Evolutionary conservation across 2,888 invertebrate species (phyloP).

Genomic region (Ormia ochracea): DNA sequence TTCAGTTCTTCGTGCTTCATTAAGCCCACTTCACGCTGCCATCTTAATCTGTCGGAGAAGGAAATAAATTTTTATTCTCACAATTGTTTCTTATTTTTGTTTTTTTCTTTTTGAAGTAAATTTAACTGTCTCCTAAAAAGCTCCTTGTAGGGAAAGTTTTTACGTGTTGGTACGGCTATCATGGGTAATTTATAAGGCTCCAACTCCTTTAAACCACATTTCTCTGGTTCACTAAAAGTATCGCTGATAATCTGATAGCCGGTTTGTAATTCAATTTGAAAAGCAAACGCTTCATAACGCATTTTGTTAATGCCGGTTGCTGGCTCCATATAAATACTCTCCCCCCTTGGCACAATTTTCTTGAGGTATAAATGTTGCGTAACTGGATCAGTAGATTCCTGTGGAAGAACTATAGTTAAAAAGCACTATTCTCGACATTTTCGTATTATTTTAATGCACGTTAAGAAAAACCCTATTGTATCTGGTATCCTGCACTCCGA

Average conservation of each 20-base stretch:
- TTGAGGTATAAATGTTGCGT: slow-evolving; percentile 78
- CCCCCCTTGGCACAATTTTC: slow-evolving; percentile 79
- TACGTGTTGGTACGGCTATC: slow-evolving; percentile 79
- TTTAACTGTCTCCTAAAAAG: slow-evolving; percentile 77
- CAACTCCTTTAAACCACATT: slow-evolving; percentile 80
- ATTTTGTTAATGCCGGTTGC: slow-evolving; percentile 79
- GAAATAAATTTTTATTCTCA: background rate
- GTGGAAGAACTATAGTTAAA: background rate
- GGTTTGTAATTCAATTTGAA: slow-evolving; percentile 80
- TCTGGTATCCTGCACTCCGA: slow-evolving; percentile 80
- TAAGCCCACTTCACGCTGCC: slow-evolving; percentile 81
- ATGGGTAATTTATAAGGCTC: slow-evolving; percentile 80
- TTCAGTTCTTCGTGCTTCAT: slow-evolving; percentile 78
- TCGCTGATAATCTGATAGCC: slow-evolving; percentile 81
- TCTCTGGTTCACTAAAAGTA: slow-evolving; percentile 81
- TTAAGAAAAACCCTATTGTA: slow-evolving; percentile 81
- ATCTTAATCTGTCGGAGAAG: slow-evolving; percentile 77
- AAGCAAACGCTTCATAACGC: slow-evolving; percentile 79
- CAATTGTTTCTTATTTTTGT: no score
- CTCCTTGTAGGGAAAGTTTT: slow-evolving; percentile 80
- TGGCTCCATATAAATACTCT: slow-evolving; percentile 78
- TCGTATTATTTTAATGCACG: slow-evolving; percentile 72
- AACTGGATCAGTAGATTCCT: slow-evolving; percentile 79
- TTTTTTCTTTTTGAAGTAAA: background rate
- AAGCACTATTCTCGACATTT: background rate